Base-by-base conservation (phyloP, 2,113 vertebrate genomes). In the Chloebia gouldiae region DNA sequence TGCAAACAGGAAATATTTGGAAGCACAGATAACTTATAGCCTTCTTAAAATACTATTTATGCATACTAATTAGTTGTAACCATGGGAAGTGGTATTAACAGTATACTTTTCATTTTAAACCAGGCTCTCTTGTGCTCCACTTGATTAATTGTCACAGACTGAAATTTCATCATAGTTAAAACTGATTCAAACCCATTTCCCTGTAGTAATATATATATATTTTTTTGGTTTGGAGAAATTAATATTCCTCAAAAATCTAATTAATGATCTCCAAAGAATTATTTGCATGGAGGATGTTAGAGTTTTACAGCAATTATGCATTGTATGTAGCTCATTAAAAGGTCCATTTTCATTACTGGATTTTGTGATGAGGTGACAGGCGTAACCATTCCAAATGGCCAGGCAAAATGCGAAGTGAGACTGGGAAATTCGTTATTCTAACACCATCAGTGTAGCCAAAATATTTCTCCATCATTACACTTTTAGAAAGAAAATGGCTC, bases 181-280 rank as follows among this genome's bases (percentile, higher is more conserved):
- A 91, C 90, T 90, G 96, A 97, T 96, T 97, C 93, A 94, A 89
- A 71, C 60, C 68, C 92, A 85, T 97, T 95, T 97, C 96, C 94
- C 90, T 92, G 75, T 92, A 96, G 92, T 96, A 96, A 97, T 97
- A 92, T 92, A 60, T 91, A 61, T 95, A 28, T 94, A 86, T 78
- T 73, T 53, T 89, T 96, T 92, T 71, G 37, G n/a, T 87, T 95
- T 91, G 70, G 54, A 96, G 68, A 97, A 96, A 98, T 97, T 97
- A 97, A 97, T 97, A 98, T 95, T 97, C 93, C 86, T 98, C 81
- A 88, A 96, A 96, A 96, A 96, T 91, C 71, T 95, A 97, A 97
- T 98, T 96, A 97, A 96, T 96, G 94, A 95, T 97, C 96, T 97
- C 93, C 77, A 93, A 97, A 96, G 93, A 97, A 86, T 96, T 76